These are phyloP conservation scores for Drosophila sp. DNA, from an alignment of 1,140 invertebrate genomes.

Conservation along the genomic window DNA sequence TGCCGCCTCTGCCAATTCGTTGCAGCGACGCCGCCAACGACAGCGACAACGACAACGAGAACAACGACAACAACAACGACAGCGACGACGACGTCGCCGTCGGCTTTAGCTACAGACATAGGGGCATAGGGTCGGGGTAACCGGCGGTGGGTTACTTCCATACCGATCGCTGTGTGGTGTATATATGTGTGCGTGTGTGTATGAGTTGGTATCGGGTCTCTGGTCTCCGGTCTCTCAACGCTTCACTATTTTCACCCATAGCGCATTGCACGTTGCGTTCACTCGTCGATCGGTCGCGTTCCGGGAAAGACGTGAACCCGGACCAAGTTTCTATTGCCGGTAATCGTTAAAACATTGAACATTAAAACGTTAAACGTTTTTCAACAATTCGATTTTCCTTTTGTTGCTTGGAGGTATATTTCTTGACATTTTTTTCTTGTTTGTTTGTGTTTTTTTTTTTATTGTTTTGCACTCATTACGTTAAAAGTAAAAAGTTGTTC, in stretches of 20 bases:
- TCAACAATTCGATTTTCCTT: neutral
- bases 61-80: neutral
- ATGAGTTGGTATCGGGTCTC: slow-evolving; percentile 17
- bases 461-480: neutral
- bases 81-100: neutral
- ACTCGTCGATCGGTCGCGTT: slow-evolving; percentile 73
- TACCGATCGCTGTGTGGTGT: slow-evolving; percentile 9
- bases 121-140: slow-evolving; percentile 6
- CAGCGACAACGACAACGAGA: neutral
- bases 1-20: slow-evolving; percentile 16
- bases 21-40: slow-evolving; percentile 4
- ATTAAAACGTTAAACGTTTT: neutral
- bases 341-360: neutral
- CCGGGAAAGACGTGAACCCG: slow-evolving; percentile 55
- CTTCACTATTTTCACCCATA: slow-evolving; percentile 55
- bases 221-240: slow-evolving; percentile 37
- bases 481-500: neutral
- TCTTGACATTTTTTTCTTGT: neutral
- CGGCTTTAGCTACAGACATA: neutral
- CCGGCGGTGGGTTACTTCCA: neutral
- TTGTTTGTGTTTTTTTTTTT: neutral
- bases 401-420: neutral
- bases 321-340: slow-evolving; percentile 6
- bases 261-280: slow-evolving; percentile 70
- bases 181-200: slow-evolving; percentile 12